phyloP scores from a whole-genome alignment of 2,888 invertebrate genomes.

The Tuberolachnus salignus region DNA sequence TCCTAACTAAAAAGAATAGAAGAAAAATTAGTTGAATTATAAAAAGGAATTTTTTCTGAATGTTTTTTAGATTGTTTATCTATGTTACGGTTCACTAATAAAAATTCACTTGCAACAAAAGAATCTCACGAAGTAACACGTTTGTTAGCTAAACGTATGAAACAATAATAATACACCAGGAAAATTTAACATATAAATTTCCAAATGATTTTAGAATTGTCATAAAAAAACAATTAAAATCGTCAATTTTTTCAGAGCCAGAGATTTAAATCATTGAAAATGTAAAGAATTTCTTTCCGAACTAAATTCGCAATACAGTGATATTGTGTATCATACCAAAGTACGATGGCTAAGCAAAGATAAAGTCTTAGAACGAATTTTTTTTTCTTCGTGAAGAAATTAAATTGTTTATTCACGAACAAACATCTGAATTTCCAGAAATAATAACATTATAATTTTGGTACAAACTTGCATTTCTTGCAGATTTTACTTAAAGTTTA shows the following conservation, averaged over 20 bases:
- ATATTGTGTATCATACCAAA: slow-evolving; percentile 32
- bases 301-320: slow-evolving; percentile 43
- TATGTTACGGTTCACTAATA: neutral
- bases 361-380: slow-evolving; percentile 59
- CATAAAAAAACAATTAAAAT: slow-evolving; percentile 41
- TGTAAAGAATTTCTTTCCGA: slow-evolving; percentile 42
- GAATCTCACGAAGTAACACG: neutral
- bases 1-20: neutral
- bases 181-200: neutral
- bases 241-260: slow-evolving; percentile 50
- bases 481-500: neutral
- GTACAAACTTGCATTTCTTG: neutral
- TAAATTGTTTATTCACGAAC: slow-evolving; percentile 30
- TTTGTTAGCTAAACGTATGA: neutral
- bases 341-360: slow-evolving; percentile 47
- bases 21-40: slow-evolving; percentile 2
- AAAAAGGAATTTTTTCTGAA: slow-evolving; percentile 8
- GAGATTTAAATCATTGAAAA: slow-evolving; percentile 44
- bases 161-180: slow-evolving; percentile 1
- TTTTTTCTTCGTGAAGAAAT: slow-evolving; percentile 47
- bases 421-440: neutral
- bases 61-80: too few relatives aligned
- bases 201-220: slow-evolving; percentile 16
- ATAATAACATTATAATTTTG: neutral
- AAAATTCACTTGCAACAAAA: neutral